phyloP scores from a whole-genome alignment of 2,888 invertebrate species.

The Pachydiplax longipennis region DNA sequence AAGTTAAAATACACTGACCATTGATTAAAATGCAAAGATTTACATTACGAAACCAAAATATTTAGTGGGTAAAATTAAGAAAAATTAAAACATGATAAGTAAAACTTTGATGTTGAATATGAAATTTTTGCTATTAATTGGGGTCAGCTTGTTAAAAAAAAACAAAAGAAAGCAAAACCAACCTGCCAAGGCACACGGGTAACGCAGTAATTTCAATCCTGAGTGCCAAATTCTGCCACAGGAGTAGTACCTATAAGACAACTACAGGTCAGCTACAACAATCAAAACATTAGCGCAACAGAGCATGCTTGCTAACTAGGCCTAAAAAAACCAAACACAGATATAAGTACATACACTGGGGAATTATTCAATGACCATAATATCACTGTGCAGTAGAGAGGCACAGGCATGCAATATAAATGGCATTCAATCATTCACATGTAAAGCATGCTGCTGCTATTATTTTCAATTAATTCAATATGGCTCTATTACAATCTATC shows the following conservation, averaged over 20 bases:
- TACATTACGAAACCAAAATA: neutral
- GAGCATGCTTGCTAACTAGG: conserved; percentile 33
- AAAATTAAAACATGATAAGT: neutral
- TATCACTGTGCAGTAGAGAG: neutral
- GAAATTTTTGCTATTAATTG: no score
- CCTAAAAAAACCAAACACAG: conserved; percentile 30
- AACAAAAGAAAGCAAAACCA: conserved; percentile 44
- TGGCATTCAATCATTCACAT: conserved; percentile 12
- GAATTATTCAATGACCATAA: neutral
- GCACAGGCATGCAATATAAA: conserved; percentile 20
- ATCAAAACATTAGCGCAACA: conserved; percentile 39
- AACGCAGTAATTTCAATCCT: conserved; percentile 35
- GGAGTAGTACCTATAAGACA: conserved; percentile 43
- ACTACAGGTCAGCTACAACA: conserved; percentile 45
- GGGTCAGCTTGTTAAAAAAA: conserved; percentile 21
- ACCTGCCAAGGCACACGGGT: conserved; percentile 41
- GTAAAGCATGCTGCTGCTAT: conserved; percentile 5
- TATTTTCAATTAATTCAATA: neutral
- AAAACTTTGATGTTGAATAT: no score
- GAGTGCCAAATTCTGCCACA: conserved; percentile 41
- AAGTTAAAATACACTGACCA: neutral
- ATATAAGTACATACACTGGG: neutral
- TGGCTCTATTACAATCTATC: conserved; percentile 6
- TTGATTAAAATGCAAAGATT: neutral
- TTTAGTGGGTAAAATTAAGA: neutral